These are phyloP conservation scores for Oegoconia quadripuncta DNA, from an alignment of 2,888 invertebrate genomes.

Conservation along the genomic window DNA sequence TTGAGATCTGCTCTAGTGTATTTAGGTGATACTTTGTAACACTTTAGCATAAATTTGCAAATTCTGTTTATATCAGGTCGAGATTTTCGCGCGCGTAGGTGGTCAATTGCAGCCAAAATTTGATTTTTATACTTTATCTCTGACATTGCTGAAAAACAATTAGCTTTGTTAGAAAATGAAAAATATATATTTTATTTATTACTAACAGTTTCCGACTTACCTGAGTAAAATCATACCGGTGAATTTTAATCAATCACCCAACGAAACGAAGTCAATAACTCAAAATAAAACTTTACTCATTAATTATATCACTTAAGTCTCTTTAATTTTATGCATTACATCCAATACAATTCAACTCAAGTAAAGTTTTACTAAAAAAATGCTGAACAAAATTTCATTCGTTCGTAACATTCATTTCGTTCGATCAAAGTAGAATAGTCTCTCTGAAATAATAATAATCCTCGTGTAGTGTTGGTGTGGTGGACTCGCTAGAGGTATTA, in stretches of 20 bases:
- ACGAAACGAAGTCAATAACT: no score
- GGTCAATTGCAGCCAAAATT: conserved; percentile 91
- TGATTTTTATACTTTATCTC: conserved; percentile 84
- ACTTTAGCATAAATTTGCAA: conserved; percentile 88
- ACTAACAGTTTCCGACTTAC: conserved; percentile 31
- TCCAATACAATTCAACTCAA: no score
- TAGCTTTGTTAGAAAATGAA: not conserved
- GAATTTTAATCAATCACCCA: conserved; percentile 42
- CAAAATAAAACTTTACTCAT: no score
- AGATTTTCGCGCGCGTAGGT: conserved; percentile 89
- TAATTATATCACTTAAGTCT: no score
- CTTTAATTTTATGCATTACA: no score
- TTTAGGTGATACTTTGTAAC: conserved; percentile 83
- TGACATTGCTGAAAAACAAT: conserved; percentile 68
- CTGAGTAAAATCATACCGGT: conserved; percentile 69
- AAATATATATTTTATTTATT: conserved; percentile 7
- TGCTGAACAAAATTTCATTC: no score
- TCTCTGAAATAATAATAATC: no score
- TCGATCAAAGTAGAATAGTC: no score
- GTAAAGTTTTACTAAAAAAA: no score
- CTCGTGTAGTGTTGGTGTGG: no score
- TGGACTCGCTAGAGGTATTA: no score
- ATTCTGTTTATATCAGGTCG: conserved; percentile 91
- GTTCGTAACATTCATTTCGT: no score
- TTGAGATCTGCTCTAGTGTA: conserved; percentile 86